phyloP scores from a whole-genome alignment of 2,888 invertebrate genomes.

The Timema podura region DNA sequence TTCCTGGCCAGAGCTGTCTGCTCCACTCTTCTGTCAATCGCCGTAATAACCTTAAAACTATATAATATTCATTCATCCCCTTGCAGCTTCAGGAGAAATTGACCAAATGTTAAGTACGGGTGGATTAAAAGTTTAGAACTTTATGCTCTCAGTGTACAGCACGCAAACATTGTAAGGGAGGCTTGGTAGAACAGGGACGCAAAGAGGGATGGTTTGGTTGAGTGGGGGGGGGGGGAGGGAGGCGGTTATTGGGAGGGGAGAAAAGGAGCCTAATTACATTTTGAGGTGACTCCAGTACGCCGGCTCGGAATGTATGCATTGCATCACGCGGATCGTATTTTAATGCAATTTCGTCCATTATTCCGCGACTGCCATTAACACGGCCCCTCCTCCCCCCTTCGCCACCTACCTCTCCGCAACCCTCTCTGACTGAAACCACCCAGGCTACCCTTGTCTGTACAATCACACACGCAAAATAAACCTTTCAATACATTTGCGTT shows the following conservation, averaged over 20 bases:
- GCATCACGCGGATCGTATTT: conserved; percentile 52
- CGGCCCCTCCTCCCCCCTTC: conserved; percentile 38
- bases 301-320: conserved; percentile 41
- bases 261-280: conserved; percentile 33
- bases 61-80: too few relatives aligned
- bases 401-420: conserved; percentile 8
- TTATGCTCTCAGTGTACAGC: too few relatives aligned
- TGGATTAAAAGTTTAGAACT: too few relatives aligned
- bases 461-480: too few relatives aligned
- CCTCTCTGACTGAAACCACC: conserved; percentile 13
- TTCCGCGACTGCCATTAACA: conserved; percentile 49
- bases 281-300: conserved; percentile 28
- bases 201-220: conserved; percentile 17
- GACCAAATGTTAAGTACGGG: too few relatives aligned
- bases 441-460: conserved; percentile 5
- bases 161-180: too few relatives aligned
- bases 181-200: conserved; percentile 5
- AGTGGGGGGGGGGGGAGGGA: conserved; percentile 12
- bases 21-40: too few relatives aligned
- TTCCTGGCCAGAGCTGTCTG: too few relatives aligned
- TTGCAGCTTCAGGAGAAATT: too few relatives aligned
- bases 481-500: too few relatives aligned
- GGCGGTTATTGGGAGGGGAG: conserved; percentile 26
- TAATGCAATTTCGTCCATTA: conserved; percentile 53
- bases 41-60: too few relatives aligned